phyloP scores from a whole-genome alignment of 2,797 vertebrate species.

The Xenopus petersii region DNA sequence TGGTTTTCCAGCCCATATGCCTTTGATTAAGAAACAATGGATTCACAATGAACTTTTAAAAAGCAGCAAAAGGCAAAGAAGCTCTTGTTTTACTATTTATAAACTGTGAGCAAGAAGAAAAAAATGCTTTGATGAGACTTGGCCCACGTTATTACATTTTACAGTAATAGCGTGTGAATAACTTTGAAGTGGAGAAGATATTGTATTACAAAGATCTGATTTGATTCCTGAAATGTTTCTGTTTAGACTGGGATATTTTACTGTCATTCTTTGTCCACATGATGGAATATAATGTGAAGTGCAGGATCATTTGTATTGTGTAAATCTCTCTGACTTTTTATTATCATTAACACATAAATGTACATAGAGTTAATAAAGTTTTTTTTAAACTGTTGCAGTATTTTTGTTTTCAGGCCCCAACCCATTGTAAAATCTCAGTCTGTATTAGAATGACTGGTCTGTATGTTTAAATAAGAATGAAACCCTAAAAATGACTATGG shows the following conservation, averaged over 20 bases:
- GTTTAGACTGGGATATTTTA: conserved; percentile 28
- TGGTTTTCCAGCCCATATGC: conserved; percentile 4
- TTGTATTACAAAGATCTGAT: conserved; percentile 38
- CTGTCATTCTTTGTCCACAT: neutral
- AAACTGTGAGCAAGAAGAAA: conserved; percentile 18
- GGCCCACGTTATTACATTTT: conserved; percentile 17
- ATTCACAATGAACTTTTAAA: neutral
- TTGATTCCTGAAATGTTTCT: conserved; percentile 30
- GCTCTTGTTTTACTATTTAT: conserved; percentile 24
- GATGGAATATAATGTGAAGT: conserved; percentile 11
- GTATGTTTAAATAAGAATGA: too few relatives aligned
- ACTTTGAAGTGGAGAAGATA: conserved; percentile 36
- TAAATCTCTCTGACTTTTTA: neutral
- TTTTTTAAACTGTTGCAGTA: too few relatives aligned
- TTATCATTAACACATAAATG: too few relatives aligned
- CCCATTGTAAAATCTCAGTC: too few relatives aligned
- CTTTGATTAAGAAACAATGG: conserved; percentile 9
- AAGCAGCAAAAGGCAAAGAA: neutral
- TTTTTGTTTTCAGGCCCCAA: too few relatives aligned
- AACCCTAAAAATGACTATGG: too few relatives aligned
- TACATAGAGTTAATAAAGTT: too few relatives aligned
- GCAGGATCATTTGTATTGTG: neutral
- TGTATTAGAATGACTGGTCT: too few relatives aligned
- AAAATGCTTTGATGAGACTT: conserved; percentile 41
- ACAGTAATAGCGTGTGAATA: conserved; percentile 32